phyloP scores from a whole-genome alignment of 2,797 vertebrate genomes.

The Propithecus perrieri region DNA sequence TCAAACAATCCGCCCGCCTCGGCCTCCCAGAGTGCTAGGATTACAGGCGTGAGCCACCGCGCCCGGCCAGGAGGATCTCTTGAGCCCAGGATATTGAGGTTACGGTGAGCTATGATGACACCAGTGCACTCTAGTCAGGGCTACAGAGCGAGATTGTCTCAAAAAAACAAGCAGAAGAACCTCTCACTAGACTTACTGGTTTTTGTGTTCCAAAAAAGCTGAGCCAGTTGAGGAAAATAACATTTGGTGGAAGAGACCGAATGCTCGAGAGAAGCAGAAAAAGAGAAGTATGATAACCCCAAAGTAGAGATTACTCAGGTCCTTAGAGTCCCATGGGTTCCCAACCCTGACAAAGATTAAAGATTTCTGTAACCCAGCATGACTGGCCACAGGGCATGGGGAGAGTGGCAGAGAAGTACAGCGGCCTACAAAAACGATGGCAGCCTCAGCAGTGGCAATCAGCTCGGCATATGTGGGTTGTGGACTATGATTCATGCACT shows the following conservation, averaged over 20 bases:
- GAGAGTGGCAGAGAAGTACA: not conserved
- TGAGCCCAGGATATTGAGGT: no score
- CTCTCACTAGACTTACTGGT: not conserved
- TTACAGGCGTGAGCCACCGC: no score
- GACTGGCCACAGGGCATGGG: not conserved
- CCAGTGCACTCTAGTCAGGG: no score
- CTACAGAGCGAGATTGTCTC: no score
- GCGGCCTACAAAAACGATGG: not conserved
- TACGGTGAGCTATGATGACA: no score
- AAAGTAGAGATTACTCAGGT: not conserved
- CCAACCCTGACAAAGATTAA: not conserved
- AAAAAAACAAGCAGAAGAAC: not conserved
- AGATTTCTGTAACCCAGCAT: not conserved
- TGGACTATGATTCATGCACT: not conserved
- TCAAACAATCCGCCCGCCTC: no score
- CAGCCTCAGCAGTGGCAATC: not conserved
- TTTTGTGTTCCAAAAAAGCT: constrained; percentile 7
- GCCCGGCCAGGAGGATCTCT: no score
- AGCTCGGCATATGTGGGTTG: not conserved
- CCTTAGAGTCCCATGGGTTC: not conserved
- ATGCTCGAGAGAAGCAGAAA: not conserved
- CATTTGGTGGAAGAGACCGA: not conserved
- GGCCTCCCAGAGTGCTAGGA: no score
- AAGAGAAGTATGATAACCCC: not conserved
- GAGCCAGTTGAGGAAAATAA: not conserved